Base-by-base conservation (phyloP, 2,888 invertebrate species). In the Meteorus colon region DNA sequence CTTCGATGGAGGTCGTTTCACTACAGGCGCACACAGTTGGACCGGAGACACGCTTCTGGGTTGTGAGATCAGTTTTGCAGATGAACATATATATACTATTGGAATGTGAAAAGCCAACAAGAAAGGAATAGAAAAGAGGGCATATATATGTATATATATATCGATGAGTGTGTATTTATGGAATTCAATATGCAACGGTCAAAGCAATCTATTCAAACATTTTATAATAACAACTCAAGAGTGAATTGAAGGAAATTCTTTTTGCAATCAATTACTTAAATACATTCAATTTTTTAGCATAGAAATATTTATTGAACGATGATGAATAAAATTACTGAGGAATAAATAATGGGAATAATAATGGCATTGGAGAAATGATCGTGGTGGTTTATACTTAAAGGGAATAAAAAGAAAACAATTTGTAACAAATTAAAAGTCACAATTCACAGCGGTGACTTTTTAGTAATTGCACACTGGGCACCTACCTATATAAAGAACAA, bases 1-100 rank as follows among this genome's bases (percentile, higher is more conserved):
- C n/a, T 51, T 69, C 48, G 55, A 31, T 34, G 16, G 31, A 69
- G 34, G 69, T 55, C 48, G 31, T 69, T 12, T 69, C 29, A 67
- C 24, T 27, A 14, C 14, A 48, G 27, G 48, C 45, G 45, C 8
- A 14, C 37, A 45, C 41, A 45, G 27, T 48, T 67, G 45, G 24
- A 34, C 12, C 34, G 19, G 31, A 69, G 69, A 55, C 31, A 69
- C 55, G 48, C 34, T 69, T 69, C 34, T 55, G 69, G 69, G 34
- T 69, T 69, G 69, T 59, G 69, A 69, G 69, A 69, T 69, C 69
- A 69, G 69, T 69, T 69, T 29, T 69, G 69, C 69, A 59, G 69
- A 69, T 69, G 69, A 68, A 68, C 51, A 48, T n/a, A 55, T 55
- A 19, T 55, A 55, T 69, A 69, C 27, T 55, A 31, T 55, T 29